phyloP scores from a whole-genome alignment of 2,888 invertebrate species.

The Melieria omissa region DNA sequence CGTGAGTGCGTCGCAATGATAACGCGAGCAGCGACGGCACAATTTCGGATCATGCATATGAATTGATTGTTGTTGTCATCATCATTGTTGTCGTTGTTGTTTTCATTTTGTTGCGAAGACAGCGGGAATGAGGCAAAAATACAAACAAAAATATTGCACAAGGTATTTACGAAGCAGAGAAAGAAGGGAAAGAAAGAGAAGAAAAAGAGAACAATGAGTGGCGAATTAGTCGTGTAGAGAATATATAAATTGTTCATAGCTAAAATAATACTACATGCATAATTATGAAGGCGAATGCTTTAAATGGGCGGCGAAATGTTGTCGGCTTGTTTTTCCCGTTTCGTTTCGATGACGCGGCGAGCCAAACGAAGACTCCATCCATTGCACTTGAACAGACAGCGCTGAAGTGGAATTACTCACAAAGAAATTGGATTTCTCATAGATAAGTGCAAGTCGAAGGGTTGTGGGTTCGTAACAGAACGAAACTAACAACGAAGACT shows the following conservation, averaged over 20 bases:
- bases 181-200: constrained; percentile 12
- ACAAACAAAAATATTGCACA: background rate
- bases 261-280: background rate
- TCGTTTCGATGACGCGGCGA: too few species aligned
- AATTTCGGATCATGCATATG: background rate
- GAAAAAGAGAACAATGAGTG: constrained; percentile 17
- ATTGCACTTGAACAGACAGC: too few species aligned
- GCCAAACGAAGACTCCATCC: too few species aligned
- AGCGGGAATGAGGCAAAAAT: background rate
- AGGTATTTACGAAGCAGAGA: background rate
- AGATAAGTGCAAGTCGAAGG: too few species aligned
- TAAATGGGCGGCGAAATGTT: too few species aligned
- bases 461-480: too few species aligned
- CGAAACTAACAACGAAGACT: too few species aligned
- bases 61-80: constrained; percentile 24
- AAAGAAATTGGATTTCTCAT: too few species aligned
- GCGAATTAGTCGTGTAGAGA: background rate
- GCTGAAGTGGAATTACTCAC: too few species aligned
- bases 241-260: background rate
- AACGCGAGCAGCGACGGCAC: constrained; percentile 6
- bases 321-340: too few species aligned
- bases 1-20: constrained; percentile 28
- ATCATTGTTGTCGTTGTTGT: constrained; percentile 12
- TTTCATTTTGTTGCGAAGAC: constrained; percentile 11
- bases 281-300: too few species aligned